These are phyloP conservation scores for Glossosoma conforme DNA, from an alignment of 1,140 invertebrate genomes.

Conservation along the genomic window DNA sequence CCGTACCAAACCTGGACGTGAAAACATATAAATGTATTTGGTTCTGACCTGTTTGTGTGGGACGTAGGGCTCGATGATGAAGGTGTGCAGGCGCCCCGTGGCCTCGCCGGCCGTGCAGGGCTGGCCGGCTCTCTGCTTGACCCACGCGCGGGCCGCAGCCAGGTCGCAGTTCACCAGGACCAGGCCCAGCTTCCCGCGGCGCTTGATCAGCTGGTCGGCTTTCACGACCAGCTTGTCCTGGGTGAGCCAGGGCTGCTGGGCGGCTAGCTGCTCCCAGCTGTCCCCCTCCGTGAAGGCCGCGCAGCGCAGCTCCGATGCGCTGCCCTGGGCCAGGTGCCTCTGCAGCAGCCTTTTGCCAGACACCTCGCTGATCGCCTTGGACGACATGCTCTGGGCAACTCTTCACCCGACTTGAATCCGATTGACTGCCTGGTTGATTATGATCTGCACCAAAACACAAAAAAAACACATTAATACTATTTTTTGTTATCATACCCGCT, in stretches of 20 bases:
- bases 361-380: constrained; percentile 95
- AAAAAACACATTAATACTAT: no score
- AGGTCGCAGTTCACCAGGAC: constrained; percentile 92
- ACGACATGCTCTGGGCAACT: constrained; percentile 95
- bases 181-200: constrained; percentile 93
- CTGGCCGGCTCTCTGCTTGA: constrained; percentile 80
- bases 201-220: constrained; percentile 97
- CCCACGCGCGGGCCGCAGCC: constrained; percentile 77
- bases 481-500: no score
- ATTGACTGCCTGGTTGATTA: no score
- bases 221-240: constrained; percentile 91
- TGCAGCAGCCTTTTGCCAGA: constrained; percentile 94
- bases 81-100: constrained; percentile 81
- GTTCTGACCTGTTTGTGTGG: constrained; percentile 76
- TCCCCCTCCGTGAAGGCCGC: constrained; percentile 74
- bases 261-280: constrained; percentile 72
- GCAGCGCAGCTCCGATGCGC: constrained; percentile 69
- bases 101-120: constrained; percentile 83
- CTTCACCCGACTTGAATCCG: no score
- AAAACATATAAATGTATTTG: no score
- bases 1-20: neutral
- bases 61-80: constrained; percentile 97
- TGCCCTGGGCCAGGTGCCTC: constrained; percentile 65
- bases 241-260: constrained; percentile 82
- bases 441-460: no score